phyloP scores from a whole-genome alignment of 2,113 vertebrate species.

The Phaetusa simplex region DNA sequence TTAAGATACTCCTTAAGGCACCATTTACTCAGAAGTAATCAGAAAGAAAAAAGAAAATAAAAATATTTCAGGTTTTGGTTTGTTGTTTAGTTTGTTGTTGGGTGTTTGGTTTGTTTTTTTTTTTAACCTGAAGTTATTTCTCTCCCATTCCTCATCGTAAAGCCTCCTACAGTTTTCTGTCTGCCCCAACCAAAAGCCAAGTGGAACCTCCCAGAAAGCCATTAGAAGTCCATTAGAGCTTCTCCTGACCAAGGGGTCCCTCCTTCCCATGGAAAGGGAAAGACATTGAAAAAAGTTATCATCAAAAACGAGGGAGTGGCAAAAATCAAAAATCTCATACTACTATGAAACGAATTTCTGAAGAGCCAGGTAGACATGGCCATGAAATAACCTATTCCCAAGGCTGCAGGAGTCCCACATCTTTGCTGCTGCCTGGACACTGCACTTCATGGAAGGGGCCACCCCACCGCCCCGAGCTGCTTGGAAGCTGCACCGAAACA shows the following conservation, averaged over 20 bases:
- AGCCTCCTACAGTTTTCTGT: background rate
- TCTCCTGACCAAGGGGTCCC: background rate
- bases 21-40: background rate
- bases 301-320: background rate
- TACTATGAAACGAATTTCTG: background rate
- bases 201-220: background rate
- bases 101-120: background rate
- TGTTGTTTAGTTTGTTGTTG: background rate
- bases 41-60: background rate
- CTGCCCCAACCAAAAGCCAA: background rate
- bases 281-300: background rate
- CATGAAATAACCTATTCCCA: background rate
- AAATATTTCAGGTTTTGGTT: background rate
- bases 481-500: background rate
- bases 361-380: accelerated
- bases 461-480: accelerated
- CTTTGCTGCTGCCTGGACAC: accelerated
- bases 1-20: background rate
- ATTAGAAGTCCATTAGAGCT: background rate
- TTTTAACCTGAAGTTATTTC: background rate
- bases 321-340: background rate
- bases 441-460: accelerated
- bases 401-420: accelerated
- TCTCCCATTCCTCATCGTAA: background rate
- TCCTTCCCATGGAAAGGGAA: background rate